phyloP scores from a whole-genome alignment of 1,140 invertebrate genomes.

The Dinothrombium tinctorium region DNA sequence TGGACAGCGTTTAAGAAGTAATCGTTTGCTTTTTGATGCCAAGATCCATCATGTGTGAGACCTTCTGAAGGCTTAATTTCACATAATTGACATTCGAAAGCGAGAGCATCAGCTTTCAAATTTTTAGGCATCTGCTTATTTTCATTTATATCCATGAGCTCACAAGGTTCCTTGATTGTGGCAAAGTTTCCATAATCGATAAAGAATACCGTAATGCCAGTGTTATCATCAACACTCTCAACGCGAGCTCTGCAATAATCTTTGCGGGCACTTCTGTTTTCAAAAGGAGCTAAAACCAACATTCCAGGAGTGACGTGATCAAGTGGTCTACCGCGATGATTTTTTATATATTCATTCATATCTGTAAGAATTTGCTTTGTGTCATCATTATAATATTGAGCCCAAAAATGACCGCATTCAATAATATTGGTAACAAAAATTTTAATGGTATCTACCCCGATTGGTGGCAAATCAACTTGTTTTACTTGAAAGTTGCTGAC shows the following conservation, averaged over 20 bases:
- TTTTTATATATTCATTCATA: not conserved
- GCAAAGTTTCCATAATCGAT: constrained; percentile 49
- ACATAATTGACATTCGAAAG: constrained; percentile 14
- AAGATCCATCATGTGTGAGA: constrained; percentile 28
- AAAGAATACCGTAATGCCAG: constrained; percentile 28
- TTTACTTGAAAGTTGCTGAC: no score
- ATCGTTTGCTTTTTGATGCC: constrained; percentile 30
- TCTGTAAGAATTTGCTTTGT: not conserved
- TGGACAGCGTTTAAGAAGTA: constrained; percentile 23
- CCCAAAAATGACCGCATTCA: no score
- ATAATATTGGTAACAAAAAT: no score
- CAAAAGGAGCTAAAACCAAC: not conserved
- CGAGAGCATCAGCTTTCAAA: constrained; percentile 17
- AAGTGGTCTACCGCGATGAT: not conserved
- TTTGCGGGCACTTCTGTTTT: not conserved
- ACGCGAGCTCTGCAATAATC: not conserved
- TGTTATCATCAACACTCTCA: not conserved
- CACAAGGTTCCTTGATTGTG: constrained; percentile 8
- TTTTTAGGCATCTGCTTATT: constrained; percentile 4
- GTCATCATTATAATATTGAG: not conserved
- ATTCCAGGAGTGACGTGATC: not conserved
- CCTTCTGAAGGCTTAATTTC: constrained; percentile 15
- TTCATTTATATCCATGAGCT: constrained; percentile 12
- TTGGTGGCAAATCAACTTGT: no score
- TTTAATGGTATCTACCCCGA: no score